These are phyloP conservation scores for Monarcha castaneiventris DNA, from an alignment of 2,113 vertebrate species.

Conservation along the genomic window DNA sequence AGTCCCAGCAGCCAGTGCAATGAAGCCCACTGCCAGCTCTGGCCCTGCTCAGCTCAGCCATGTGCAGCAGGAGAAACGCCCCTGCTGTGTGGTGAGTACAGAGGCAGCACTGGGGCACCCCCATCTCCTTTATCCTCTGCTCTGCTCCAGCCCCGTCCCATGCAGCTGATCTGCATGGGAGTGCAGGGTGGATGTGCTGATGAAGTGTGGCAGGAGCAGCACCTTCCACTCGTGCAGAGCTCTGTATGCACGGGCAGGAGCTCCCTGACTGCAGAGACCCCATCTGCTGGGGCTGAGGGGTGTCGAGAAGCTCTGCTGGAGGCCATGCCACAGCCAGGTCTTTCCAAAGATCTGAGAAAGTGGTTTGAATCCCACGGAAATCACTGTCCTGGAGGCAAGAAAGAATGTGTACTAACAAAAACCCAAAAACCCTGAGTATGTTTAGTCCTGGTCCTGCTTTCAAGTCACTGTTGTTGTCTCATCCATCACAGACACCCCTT, in stretches of 20 bases:
- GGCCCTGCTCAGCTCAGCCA: background rate
- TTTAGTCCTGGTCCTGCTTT: background rate
- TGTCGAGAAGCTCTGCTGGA: background rate
- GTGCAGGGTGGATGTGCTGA: background rate
- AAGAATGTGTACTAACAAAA: background rate
- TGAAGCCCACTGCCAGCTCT: background rate
- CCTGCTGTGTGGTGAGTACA: rapidly evolving
- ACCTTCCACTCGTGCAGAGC: rapidly evolving
- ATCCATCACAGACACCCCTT: background rate
- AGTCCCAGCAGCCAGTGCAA: background rate
- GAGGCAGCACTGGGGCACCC: rapidly evolving
- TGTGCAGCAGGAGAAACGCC: rapidly evolving
- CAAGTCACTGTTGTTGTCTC: background rate
- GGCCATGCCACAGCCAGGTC: background rate
- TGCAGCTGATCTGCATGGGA: rapidly evolving
- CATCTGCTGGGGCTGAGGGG: background rate
- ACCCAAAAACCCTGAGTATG: rapidly evolving
- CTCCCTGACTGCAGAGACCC: too few species aligned
- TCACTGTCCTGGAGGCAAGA: background rate
- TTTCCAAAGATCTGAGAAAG: background rate
- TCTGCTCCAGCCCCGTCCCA: background rate
- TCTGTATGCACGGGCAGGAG: rapidly evolving
- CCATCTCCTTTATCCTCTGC: rapidly evolving
- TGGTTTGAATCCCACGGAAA: background rate
- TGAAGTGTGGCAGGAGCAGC: too few species aligned